phyloP scores from a whole-genome alignment of 2,797 vertebrate genomes.

The Percopsis omiscomaycus region DNA sequence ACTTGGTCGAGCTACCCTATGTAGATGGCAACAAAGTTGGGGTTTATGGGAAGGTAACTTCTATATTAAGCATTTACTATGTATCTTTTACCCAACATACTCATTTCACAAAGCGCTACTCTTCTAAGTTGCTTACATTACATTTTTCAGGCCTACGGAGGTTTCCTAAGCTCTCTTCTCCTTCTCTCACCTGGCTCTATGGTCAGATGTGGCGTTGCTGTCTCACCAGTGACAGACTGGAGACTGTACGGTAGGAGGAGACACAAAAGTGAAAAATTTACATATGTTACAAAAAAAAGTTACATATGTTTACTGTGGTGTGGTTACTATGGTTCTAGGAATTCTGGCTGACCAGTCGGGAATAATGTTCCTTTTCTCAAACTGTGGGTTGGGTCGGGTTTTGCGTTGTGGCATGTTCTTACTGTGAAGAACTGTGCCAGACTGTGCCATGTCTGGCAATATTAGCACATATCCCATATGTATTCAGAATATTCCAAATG shows the following conservation, averaged over 20 bases:
- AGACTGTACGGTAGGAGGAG: conserved; percentile 67
- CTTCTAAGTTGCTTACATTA: not conserved
- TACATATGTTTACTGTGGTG: too few species aligned
- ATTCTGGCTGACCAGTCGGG: too few species aligned
- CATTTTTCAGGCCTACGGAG: conserved; percentile 71
- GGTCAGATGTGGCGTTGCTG: conserved; percentile 70
- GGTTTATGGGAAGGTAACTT: conserved; percentile 74
- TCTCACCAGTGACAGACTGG: conserved; percentile 76
- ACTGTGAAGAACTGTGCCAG: too few species aligned
- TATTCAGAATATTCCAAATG: too few species aligned
- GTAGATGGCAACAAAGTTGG: conserved; percentile 67
- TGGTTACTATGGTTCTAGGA: too few species aligned
- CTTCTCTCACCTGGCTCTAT: conserved; percentile 63
- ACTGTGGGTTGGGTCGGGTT: too few species aligned
- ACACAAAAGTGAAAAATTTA: too few species aligned
- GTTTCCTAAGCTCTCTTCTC: conserved; percentile 71
- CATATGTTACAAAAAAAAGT: too few species aligned
- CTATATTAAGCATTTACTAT: not conserved
- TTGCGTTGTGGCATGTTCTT: too few species aligned
- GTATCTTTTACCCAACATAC: not conserved
- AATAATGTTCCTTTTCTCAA: too few species aligned
- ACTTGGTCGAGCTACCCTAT: conserved; percentile 65
- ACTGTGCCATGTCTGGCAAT: too few species aligned
- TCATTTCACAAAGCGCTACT: not conserved
- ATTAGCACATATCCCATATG: too few species aligned